Conservation (phyloP, 2,797 vertebrate genomes). For the Mastacembelus armatus region DNA sequence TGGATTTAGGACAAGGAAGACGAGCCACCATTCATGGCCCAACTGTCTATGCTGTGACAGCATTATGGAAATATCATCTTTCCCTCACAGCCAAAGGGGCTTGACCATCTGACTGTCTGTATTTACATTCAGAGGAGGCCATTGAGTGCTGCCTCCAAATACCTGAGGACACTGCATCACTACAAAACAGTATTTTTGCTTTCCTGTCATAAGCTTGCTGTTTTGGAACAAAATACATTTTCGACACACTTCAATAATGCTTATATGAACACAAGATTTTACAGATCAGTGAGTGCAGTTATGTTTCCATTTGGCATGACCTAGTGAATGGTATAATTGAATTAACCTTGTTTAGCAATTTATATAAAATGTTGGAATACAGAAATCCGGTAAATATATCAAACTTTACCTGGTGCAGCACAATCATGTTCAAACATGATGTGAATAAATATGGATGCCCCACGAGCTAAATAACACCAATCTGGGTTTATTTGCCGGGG, state of each 20-base stretch:
- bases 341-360: constrained; percentile 70
- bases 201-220: constrained; percentile 25
- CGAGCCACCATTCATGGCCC: constrained; percentile 48
- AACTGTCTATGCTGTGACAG: constrained; percentile 71
- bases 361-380: constrained; percentile 61
- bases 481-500: constrained; percentile 48
- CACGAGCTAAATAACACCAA: constrained; percentile 46
- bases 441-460: constrained; percentile 72
- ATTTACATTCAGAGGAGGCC: constrained; percentile 75
- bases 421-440: constrained; percentile 45
- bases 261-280: constrained; percentile 38
- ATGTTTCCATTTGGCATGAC: constrained; percentile 38
- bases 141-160: constrained; percentile 44
- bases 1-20: constrained; percentile 54
- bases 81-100: constrained; percentile 63
- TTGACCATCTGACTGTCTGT: constrained; percentile 64
- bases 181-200: constrained; percentile 31
- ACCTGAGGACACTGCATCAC: constrained; percentile 43
- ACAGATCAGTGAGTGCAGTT: constrained; percentile 52
- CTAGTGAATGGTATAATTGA: constrained; percentile 53
- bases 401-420: constrained; percentile 50
- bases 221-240: constrained; percentile 24
- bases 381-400: constrained; percentile 67
- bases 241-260: too few species aligned
- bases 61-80: constrained; percentile 81